A percentile compares a stretch with the other conserved stretches of the same genome.
These are phyloP conservation scores for Machimus rusticus DNA, from an alignment of 2,888 invertebrate species.

Conservation along the genomic window DNA sequence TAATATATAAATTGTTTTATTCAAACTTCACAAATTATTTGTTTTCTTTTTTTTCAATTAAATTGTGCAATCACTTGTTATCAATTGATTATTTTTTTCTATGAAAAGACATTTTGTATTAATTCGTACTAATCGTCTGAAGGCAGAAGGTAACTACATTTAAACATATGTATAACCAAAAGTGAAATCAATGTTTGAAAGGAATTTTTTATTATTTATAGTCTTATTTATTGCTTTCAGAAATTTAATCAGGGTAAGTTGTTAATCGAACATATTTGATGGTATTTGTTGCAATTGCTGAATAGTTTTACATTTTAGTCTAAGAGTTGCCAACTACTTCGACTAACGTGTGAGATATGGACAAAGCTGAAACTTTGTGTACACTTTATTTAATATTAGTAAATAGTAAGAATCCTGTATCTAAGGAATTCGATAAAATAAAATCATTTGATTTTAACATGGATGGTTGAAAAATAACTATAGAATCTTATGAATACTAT, in stretches of 20 bases:
- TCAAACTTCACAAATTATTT: slow-evolving; percentile 25
- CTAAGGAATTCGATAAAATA: too few relatives aligned
- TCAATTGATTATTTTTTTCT: not conserved
- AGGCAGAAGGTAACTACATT: not conserved
- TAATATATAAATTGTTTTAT: slow-evolving; percentile 37
- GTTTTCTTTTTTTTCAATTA: not conserved
- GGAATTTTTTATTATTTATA: not conserved
- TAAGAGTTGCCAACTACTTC: too few relatives aligned
- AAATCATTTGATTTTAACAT: too few relatives aligned
- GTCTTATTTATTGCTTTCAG: not conserved
- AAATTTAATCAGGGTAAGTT: not conserved
- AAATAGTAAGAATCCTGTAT: too few relatives aligned
- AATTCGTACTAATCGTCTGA: not conserved
- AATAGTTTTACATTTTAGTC: too few relatives aligned
- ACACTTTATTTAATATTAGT: too few relatives aligned
- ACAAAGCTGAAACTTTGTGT: too few relatives aligned
- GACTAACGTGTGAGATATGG: too few relatives aligned
- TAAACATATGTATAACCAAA: not conserved
- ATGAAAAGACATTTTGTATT: not conserved
- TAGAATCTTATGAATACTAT: too few relatives aligned
- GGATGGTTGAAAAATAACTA: too few relatives aligned
- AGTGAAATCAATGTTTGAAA: not conserved
- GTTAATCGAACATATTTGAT: not conserved
- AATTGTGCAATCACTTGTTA: slow-evolving; percentile 30
- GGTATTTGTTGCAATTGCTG: not conserved